Evolutionary conservation across 1,140 invertebrate genomes (phyloP).

Genomic region (Drosophila willistoni): DNA sequence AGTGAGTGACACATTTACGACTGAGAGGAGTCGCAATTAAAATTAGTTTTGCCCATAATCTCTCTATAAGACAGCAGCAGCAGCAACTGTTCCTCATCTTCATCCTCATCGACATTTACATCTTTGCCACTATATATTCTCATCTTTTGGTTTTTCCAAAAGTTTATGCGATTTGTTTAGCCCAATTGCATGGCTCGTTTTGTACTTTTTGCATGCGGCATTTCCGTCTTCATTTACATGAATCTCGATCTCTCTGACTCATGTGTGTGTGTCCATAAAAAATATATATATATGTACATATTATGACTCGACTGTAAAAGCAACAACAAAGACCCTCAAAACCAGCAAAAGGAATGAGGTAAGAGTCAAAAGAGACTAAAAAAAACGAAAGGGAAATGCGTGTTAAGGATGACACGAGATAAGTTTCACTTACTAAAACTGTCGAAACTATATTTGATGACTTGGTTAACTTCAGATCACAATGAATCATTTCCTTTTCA

Average conservation of each 20-base stretch:
- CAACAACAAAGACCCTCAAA: conserved; percentile 16
- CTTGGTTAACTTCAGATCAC: neutral
- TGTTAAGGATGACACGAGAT: conserved; percentile 1
- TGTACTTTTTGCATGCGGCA: conserved; percentile 74
- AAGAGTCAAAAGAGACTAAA: neutral
- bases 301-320: conserved; percentile 39
- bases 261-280: conserved; percentile 27
- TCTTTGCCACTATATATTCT: neutral
- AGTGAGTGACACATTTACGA: conserved; percentile 79
- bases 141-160: conserved; percentile 20
- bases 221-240: conserved; percentile 77
- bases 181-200: conserved; percentile 78
- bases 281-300: conserved; percentile 20
- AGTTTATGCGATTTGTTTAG: conserved; percentile 60
- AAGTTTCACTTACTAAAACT: conserved; percentile 5
- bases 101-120: neutral
- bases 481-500: no score
- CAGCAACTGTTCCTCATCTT: conserved; percentile 15
- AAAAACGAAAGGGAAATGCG: neutral
- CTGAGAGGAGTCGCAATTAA: conserved; percentile 66
- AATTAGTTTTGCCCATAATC: conserved; percentile 79
- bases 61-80: conserved; percentile 63
- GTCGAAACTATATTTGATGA: neutral
- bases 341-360: neutral
- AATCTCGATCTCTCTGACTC: conserved; percentile 25